Evolutionary conservation across 92 coral and sea anemone species (phyloP).

Genomic region (Virgularia gustaviana): DNA sequence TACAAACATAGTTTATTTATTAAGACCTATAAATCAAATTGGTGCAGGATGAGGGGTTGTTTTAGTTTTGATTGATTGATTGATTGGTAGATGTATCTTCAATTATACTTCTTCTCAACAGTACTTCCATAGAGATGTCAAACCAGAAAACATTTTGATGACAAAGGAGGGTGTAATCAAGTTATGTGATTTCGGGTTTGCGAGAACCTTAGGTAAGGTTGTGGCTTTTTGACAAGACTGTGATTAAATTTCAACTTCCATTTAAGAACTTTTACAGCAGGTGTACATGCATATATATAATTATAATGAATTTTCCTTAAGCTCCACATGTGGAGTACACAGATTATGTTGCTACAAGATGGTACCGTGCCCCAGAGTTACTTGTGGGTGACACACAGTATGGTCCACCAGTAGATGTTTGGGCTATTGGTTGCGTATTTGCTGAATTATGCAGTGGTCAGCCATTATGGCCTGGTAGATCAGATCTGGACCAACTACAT

Average conservation of each 20-base stretch:
- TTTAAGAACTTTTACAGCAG: no score
- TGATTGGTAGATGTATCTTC: not conserved
- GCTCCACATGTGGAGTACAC: slow-evolving; percentile 92
- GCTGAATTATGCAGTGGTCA: slow-evolving; percentile 85
- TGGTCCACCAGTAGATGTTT: slow-evolving; percentile 92
- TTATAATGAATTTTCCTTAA: slow-evolving; percentile 11
- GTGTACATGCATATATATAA: not conserved
- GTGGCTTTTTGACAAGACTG: no score
- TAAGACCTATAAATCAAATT: no score
- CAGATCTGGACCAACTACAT: slow-evolving; percentile 90
- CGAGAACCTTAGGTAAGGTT: slow-evolving; percentile 76
- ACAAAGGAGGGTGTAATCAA: slow-evolving; percentile 84
- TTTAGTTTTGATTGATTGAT: not conserved
- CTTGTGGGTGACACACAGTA: slow-evolving; percentile 85
- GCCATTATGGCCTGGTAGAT: slow-evolving; percentile 95
- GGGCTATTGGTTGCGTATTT: slow-evolving; percentile 98
- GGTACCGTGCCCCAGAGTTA: slow-evolving; percentile 99
- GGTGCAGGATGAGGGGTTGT: no score
- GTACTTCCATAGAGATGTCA: slow-evolving; percentile 96
- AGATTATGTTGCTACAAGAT: slow-evolving; percentile 94
- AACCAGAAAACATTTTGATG: slow-evolving; percentile 93
- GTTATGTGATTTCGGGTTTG: slow-evolving; percentile 97
- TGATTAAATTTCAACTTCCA: not conserved
- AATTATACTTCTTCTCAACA: slow-evolving; percentile 19
- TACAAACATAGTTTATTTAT: no score